phyloP scores from a whole-genome alignment of 2,113 vertebrate genomes.

The Pachyramphus minor region DNA sequence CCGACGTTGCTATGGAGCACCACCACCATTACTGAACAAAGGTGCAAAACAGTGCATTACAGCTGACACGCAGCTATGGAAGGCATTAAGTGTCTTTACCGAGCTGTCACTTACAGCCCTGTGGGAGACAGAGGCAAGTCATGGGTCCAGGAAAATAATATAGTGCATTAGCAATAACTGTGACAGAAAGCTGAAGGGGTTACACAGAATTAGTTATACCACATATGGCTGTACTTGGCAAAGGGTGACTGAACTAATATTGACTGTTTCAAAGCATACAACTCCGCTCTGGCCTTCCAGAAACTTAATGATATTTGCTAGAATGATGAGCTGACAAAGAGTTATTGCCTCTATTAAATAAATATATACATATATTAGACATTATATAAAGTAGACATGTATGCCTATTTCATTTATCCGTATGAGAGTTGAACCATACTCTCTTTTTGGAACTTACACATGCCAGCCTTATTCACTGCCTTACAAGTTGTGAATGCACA shows the following conservation, averaged over 20 bases:
- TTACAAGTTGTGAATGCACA: background rate
- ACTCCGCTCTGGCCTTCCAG: background rate
- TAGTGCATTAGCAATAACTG: conserved; percentile 75
- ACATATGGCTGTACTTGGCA: conserved; percentile 63
- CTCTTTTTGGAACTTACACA: background rate
- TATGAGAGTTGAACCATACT: background rate
- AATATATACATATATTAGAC: background rate
- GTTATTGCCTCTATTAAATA: background rate
- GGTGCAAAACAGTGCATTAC: conserved; percentile 31
- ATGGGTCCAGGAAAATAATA: conserved; percentile 77
- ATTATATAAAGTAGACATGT: background rate
- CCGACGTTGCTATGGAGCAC: conserved; percentile 51
- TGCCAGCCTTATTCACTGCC: background rate
- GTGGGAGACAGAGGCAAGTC: conserved; percentile 59
- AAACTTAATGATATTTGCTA: background rate
- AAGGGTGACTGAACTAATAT: conserved; percentile 15
- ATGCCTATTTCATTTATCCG: background rate
- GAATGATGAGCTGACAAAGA: background rate
- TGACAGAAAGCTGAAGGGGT: conserved; percentile 80
- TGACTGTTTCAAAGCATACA: background rate
- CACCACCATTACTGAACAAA: conserved; percentile 37
- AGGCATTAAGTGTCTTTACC: conserved; percentile 67
- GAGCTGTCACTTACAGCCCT: conserved; percentile 71
- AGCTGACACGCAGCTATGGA: conserved; percentile 19
- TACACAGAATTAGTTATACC: conserved; percentile 67